Percentiles rank a stretch among this genome's conserved stretches.
Evolutionary conservation across 2,113 vertebrate genomes (phyloP).

Genomic region (Eleginops maclovinus): DNA sequence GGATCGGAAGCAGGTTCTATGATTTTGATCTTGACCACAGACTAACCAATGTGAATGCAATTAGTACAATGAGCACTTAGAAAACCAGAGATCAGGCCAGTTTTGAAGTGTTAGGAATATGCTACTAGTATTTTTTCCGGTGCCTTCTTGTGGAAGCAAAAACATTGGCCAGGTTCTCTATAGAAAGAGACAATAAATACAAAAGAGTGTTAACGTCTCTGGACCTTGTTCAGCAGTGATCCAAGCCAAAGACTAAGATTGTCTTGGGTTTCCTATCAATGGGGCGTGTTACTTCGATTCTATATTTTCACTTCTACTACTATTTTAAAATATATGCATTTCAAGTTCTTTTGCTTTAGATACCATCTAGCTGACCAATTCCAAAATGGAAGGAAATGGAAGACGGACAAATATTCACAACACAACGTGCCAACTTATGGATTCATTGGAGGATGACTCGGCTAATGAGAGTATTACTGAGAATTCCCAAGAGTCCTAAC

Average conservation of each 20-base stretch:
- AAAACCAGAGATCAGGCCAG: slow-evolving; percentile 19
- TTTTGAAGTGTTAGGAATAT: slow-evolving; percentile 15
- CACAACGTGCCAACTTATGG: slow-evolving; percentile 30
- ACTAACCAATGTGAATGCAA: slow-evolving; percentile 6
- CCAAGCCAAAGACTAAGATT: neutral
- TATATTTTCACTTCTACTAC: neutral
- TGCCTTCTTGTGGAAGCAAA: neutral
- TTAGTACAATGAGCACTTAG: slow-evolving; percentile 25
- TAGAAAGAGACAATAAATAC: neutral
- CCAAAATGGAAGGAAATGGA: slow-evolving; percentile 10
- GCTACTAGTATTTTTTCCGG: neutral
- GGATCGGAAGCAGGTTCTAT: slow-evolving; percentile 3
- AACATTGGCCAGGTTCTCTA: slow-evolving; percentile 7
- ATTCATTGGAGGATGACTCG: slow-evolving; percentile 34
- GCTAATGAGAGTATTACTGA: slow-evolving; percentile 44
- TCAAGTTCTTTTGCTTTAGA: neutral
- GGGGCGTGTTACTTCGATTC: too few species aligned
- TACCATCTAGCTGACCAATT: neutral
- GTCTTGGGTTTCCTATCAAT: neutral
- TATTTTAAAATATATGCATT: neutral
- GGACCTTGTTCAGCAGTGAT: neutral
- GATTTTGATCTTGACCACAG: slow-evolving; percentile 1
- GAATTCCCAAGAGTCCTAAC: slow-evolving; percentile 34
- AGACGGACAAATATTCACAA: slow-evolving; percentile 32
- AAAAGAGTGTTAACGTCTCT: neutral